Evolutionary conservation across 2,888 invertebrate species (phyloP).

Genomic region (Andricus curvator): DNA sequence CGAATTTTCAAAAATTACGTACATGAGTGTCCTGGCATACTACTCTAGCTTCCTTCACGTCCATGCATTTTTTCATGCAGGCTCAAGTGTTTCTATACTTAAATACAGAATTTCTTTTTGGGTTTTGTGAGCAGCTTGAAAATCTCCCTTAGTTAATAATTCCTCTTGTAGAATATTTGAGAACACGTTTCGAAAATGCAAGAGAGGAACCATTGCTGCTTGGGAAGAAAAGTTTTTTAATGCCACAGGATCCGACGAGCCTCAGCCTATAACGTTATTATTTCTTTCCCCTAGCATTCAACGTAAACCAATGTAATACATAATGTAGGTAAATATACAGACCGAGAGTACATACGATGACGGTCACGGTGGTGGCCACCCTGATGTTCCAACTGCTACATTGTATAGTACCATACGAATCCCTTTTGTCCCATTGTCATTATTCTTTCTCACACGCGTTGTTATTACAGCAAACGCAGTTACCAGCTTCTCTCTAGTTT

Average conservation of each 20-base stretch:
- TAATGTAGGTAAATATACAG: slow-evolving; percentile 55
- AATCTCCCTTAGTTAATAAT: not conserved
- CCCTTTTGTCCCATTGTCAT: slow-evolving; percentile 58
- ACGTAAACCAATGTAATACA: slow-evolving; percentile 59
- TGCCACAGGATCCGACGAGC: not conserved
- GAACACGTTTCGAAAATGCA: not conserved
- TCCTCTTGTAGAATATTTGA: not conserved
- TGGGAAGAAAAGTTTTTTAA: slow-evolving; percentile 30
- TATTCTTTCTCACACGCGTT: slow-evolving; percentile 56
- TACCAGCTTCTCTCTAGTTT: slow-evolving; percentile 41
- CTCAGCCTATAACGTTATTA: slow-evolving; percentile 6
- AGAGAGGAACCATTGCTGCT: slow-evolving; percentile 11
- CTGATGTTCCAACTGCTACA: slow-evolving; percentile 45
- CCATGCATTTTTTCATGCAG: no score
- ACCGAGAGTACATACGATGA: slow-evolving; percentile 52
- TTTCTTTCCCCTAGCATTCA: slow-evolving; percentile 35
- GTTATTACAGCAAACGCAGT: slow-evolving; percentile 51
- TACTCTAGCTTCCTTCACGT: no score
- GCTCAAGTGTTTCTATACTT: no score
- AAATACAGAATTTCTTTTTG: no score
- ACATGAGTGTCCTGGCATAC: no score
- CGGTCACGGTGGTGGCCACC: slow-evolving; percentile 62
- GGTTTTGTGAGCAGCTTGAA: no score
- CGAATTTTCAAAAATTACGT: no score
- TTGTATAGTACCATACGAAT: slow-evolving; percentile 42